Evolutionary conservation across 1,140 invertebrate species (phyloP).

Genomic region (Sinonovacula constricta): DNA sequence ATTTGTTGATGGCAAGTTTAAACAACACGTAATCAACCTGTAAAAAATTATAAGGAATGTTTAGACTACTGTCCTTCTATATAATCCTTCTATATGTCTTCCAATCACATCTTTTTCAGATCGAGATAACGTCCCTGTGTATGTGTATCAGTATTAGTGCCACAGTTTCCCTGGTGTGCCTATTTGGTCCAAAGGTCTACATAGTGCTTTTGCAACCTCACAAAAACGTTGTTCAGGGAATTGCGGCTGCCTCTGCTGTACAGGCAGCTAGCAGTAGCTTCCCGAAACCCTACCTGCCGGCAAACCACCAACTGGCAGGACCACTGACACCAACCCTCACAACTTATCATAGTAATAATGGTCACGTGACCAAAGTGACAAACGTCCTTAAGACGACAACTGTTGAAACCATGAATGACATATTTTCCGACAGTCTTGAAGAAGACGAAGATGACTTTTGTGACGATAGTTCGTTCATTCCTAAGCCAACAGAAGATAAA

Average conservation of each 20-base stretch:
- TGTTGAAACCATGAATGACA: constrained; percentile 57
- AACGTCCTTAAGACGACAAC: constrained; percentile 47
- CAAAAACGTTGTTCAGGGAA: constrained; percentile 84
- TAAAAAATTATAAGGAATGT: no score
- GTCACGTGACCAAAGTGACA: constrained; percentile 33
- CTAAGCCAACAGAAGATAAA: constrained; percentile 49
- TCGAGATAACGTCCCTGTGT: constrained; percentile 86
- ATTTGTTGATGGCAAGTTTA: no score
- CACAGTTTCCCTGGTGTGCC: constrained; percentile 86
- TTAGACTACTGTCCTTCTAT: no score
- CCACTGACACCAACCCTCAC: constrained; percentile 41
- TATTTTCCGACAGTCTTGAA: constrained; percentile 64
- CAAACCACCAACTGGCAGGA: constrained; percentile 47
- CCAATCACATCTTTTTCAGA: no score
- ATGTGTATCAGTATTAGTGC: constrained; percentile 90
- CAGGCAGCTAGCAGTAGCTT: constrained; percentile 47
- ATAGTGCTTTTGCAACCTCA: constrained; percentile 87
- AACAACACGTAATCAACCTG: no score
- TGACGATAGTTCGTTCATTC: constrained; percentile 33
- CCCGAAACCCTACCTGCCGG: constrained; percentile 45
- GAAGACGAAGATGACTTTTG: constrained; percentile 53
- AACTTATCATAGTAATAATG: constrained; percentile 35
- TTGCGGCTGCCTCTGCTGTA: constrained; percentile 56
- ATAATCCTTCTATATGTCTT: no score
- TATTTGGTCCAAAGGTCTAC: constrained; percentile 90